Evolutionary conservation across 1,140 invertebrate species (phyloP).

Genomic region (Temnothorax curvispinosus): DNA sequence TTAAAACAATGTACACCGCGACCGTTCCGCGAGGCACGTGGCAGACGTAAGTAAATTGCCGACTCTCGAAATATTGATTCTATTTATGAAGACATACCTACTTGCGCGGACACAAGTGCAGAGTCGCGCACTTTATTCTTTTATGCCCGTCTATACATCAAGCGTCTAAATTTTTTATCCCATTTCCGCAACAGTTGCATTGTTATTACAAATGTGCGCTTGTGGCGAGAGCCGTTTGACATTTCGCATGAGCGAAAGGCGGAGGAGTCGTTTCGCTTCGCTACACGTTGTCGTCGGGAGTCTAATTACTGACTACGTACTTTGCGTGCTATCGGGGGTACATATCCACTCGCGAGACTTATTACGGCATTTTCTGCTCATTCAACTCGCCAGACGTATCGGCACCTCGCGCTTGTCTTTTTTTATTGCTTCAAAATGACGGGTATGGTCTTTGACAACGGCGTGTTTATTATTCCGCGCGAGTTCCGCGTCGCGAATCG

Average conservation of each 20-base stretch:
- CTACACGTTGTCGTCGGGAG: neutral
- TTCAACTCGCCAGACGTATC: neutral
- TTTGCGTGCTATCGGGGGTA: neutral
- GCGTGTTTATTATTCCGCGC: neutral
- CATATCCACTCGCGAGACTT: neutral
- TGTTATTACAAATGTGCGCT: neutral
- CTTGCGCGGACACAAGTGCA: neutral
- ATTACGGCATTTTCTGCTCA: neutral
- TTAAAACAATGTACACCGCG: neutral
- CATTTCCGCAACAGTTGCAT: neutral
- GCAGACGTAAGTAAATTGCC: conserved; percentile 25
- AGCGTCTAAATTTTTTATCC: conserved; percentile 5
- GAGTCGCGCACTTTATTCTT: neutral
- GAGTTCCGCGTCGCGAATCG: neutral
- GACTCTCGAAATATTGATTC: conserved; percentile 12
- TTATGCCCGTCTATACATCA: neutral
- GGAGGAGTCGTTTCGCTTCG: neutral
- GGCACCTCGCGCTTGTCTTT: neutral
- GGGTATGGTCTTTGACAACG: neutral
- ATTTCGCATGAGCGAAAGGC: conserved; percentile 26
- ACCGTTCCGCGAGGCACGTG: neutral
- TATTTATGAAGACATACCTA: neutral
- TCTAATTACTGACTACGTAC: conserved; percentile 17
- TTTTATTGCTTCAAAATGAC: neutral
- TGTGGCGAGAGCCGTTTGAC: neutral